Evolutionary conservation across 2,113 vertebrate species (phyloP), one percentile per base, ranked within the genome.

Genomic region (Eptatretus burgeri): DNA sequence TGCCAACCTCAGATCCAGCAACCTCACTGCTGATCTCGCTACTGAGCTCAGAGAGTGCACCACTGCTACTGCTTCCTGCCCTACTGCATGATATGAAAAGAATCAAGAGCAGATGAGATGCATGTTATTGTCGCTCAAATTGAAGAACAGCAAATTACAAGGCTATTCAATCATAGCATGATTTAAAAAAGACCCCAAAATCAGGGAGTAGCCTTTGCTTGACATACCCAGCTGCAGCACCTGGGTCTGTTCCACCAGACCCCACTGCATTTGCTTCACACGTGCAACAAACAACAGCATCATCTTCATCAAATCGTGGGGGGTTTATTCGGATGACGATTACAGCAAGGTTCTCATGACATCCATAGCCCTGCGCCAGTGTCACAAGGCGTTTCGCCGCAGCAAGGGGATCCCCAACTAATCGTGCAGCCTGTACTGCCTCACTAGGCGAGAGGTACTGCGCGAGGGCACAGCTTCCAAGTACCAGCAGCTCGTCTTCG

Each of bases 311-410:
- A 41, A 41, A 41, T 5, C 27, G 27, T 41, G 27, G 27, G 27
- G 27, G 27, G 62, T 77, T 81, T 68, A 95, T 72, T 63, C 77
- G 81, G 64, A 95, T 77, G 68, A 95, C 86, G 68, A 81, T 70
- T 5, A 82, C 85, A 49, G 78, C 84, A 1, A 95, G 79, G 12
- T 95, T 95, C 72, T 94, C 87, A 68, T 80, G 83, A 71, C 86
- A 91, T 1, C 89, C 86, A 2, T 93, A 94, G 73, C 87, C 91
- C 73, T 91, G 84, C 13, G 89, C 84, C 67, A 93, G 77, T 1
- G 87, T 82, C 73, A 85, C 91, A 62, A 95, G 79, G 72, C 83
- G 91, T 74, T 87, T 93, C 14, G 89, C 83, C 65, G 87, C 84
- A 10, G 82, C 79, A 7, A 79, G 74, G 0, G 87, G 84, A 70